Percentiles rank a stretch among this genome's conserved stretches.
Evolutionary conservation across 2,888 invertebrate genomes (phyloP).

Genomic region (Ceraclea dissimilis): DNA sequence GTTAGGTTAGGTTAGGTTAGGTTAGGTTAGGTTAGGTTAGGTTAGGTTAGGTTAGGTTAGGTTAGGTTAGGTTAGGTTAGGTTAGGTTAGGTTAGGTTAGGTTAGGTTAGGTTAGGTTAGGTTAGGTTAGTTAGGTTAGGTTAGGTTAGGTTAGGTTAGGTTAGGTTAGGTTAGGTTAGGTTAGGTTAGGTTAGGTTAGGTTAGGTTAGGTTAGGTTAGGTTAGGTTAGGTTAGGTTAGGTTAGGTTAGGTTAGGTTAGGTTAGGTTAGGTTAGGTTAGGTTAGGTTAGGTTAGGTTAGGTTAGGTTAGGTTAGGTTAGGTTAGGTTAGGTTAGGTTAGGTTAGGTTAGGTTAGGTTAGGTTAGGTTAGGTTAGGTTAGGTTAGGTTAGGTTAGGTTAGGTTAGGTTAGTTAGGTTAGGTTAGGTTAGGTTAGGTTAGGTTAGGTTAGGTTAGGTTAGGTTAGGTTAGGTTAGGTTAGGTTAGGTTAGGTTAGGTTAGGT

Average conservation of each 20-base stretch:
- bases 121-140: slow-evolving; percentile 17
- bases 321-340: slow-evolving; percentile 8
- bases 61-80: slow-evolving; percentile 12
- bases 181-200: slow-evolving; percentile 26
- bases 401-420: slow-evolving; percentile 11
- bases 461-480: background rate
- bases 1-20: slow-evolving; percentile 22
- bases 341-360: slow-evolving; percentile 7
- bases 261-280: slow-evolving; percentile 21
- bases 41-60: slow-evolving; percentile 13
- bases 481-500: slow-evolving; percentile 9
- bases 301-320: slow-evolving; percentile 10
- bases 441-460: background rate
- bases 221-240: slow-evolving; percentile 25
- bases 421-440: background rate
- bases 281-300: slow-evolving; percentile 17
- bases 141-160: slow-evolving; percentile 19
- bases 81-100: slow-evolving; percentile 14
- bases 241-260: slow-evolving; percentile 25
- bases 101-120: slow-evolving; percentile 16
- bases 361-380: background rate
- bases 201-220: slow-evolving; percentile 23
- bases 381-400: slow-evolving; percentile 10
- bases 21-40: slow-evolving; percentile 18
- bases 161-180: slow-evolving; percentile 23